These are phyloP conservation scores for Smutsia gigantea DNA, from an alignment of 2,797 vertebrate species.

Conservation along the genomic window DNA sequence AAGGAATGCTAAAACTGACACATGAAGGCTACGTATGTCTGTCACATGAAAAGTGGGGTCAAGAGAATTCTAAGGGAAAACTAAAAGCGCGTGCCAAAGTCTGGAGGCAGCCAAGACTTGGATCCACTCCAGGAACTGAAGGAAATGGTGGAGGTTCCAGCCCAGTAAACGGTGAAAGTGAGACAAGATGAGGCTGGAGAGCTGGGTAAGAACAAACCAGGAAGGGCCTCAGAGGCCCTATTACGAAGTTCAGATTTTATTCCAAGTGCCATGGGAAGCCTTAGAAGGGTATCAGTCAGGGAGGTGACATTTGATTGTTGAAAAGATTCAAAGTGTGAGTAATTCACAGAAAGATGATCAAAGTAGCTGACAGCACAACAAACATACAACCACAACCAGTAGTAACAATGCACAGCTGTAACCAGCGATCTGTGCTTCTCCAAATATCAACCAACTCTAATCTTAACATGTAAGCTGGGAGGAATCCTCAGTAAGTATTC, in stretches of 20 bases:
- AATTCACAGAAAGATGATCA: neutral
- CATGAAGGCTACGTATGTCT: neutral
- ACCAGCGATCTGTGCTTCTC: neutral
- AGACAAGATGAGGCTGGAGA: neutral
- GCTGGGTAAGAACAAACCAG: neutral
- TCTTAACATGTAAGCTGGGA: neutral
- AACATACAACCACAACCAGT: neutral
- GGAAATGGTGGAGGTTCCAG: neutral
- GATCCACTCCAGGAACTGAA: neutral
- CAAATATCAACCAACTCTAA: neutral
- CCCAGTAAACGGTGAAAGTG: neutral
- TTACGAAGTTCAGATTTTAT: neutral
- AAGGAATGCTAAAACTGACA: neutral
- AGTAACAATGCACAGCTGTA: neutral
- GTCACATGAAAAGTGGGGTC: neutral
- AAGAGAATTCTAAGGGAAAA: neutral
- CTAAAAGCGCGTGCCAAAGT: neutral
- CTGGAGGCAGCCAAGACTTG: neutral
- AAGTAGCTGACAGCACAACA: neutral
- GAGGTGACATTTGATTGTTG: neutral
- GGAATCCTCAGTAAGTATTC: neutral
- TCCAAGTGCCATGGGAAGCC: neutral
- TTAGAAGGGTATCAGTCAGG: neutral
- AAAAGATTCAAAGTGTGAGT: neutral
- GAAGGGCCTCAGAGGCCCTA: neutral